These are phyloP conservation scores for Heteromormyrus szaboi DNA, from an alignment of 2,797 vertebrate genomes.

Conservation along the genomic window DNA sequence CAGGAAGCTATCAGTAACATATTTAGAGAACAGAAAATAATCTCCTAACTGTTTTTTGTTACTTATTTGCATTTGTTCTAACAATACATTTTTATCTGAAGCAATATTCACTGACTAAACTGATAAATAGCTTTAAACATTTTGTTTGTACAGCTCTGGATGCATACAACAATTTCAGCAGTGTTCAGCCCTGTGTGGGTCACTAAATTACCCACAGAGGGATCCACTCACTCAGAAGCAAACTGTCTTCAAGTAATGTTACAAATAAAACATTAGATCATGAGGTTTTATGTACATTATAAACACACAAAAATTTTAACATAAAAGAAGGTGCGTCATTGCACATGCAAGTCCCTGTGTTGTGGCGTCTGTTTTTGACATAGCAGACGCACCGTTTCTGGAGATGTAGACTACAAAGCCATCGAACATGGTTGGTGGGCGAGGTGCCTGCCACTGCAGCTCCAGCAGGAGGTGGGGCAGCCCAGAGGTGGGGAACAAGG, in stretches of 20 bases:
- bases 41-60: background rate
- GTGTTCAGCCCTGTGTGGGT: background rate
- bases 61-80: background rate
- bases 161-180: background rate
- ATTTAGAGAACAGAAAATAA: background rate
- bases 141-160: background rate
- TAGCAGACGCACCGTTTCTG: constrained; percentile 67
- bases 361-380: background rate
- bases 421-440: constrained; percentile 74
- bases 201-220: background rate
- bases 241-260: background rate
- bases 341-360: background rate
- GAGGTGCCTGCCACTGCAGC: constrained; percentile 81
- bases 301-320: background rate
- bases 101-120: background rate
- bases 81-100: background rate
- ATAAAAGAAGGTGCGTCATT: background rate
- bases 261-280: background rate
- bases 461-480: constrained; percentile 74
- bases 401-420: constrained; percentile 79
- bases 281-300: background rate
- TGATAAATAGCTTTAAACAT: background rate
- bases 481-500: constrained; percentile 38
- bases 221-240: background rate
- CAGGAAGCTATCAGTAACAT: background rate